These are phyloP conservation scores for Plagodis dolabraria DNA, from an alignment of 2,888 invertebrate genomes.

Conservation along the genomic window DNA sequence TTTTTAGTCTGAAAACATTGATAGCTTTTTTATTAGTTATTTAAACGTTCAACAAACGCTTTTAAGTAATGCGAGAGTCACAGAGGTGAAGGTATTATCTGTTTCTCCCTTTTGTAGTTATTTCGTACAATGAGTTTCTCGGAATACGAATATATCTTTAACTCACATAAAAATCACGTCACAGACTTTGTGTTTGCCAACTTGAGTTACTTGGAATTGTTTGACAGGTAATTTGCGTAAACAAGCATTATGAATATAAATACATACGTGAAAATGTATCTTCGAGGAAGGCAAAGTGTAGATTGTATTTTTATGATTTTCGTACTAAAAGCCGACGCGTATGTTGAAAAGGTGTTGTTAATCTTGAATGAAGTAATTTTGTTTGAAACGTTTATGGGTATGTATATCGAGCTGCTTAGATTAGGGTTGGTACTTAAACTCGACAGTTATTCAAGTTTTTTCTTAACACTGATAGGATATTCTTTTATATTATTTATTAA, in stretches of 20 bases:
- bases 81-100: constrained; percentile 20
- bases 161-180: constrained; percentile 9
- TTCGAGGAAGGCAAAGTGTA: neutral
- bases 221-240: constrained; percentile 18
- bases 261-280: neutral
- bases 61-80: constrained; percentile 21
- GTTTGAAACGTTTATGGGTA: too few species aligned
- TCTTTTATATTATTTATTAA: too few species aligned
- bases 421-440: too few species aligned
- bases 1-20: too few species aligned
- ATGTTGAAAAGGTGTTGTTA: too few species aligned
- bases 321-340: too few species aligned
- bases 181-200: constrained; percentile 8
- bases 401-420: too few species aligned
- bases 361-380: too few species aligned
- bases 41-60: constrained; percentile 2
- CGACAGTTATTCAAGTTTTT: too few species aligned
- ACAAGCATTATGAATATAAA: constrained; percentile 4
- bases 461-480: too few species aligned
- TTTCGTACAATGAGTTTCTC: constrained; percentile 17
- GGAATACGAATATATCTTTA: constrained; percentile 16
- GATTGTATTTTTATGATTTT: too few species aligned
- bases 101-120: constrained; percentile 22
- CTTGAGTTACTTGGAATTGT: constrained; percentile 13
- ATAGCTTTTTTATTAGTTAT: constrained; percentile 3